Conservation (phyloP, 2,888 invertebrate genomes). For the Horisme vitalbata region DNA sequence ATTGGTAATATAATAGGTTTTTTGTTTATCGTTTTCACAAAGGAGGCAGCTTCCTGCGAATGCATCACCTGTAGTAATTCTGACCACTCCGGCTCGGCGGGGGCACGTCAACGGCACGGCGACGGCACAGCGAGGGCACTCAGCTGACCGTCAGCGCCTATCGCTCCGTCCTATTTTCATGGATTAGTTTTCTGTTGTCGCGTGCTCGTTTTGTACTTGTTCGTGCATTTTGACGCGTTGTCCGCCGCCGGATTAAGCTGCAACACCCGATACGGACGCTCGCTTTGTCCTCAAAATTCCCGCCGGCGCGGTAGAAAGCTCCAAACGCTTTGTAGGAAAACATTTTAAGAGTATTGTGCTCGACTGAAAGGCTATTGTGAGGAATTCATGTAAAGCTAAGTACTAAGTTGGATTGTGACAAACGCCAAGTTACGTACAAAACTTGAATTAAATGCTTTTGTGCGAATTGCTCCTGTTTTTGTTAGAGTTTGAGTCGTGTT, state of each 20-base stretch:
- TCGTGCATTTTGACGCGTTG: slow-evolving; percentile 34
- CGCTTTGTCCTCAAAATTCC: slow-evolving; percentile 41
- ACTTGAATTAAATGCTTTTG: slow-evolving; percentile 10
- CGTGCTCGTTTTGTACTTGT: slow-evolving; percentile 17
- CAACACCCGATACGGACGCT: slow-evolving; percentile 40
- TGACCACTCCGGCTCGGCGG: too few species aligned
- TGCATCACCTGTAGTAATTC: too few species aligned
- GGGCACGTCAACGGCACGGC: too few species aligned
- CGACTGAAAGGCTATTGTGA: slow-evolving; percentile 27
- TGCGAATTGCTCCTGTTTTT: background rate
- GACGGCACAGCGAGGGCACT: too few species aligned
- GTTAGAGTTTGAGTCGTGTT: background rate
- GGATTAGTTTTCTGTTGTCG: slow-evolving; percentile 29
- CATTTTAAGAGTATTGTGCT: slow-evolving; percentile 43
- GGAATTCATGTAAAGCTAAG: slow-evolving; percentile 31
- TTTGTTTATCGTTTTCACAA: too few species aligned
- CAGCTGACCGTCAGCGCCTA: background rate
- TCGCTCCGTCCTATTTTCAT: slow-evolving; percentile 12
- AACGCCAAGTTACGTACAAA: slow-evolving; percentile 5
- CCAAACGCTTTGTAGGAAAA: slow-evolving; percentile 43
- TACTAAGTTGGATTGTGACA: slow-evolving; percentile 13
- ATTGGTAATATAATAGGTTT: too few species aligned
- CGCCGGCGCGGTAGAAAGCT: slow-evolving; percentile 25
- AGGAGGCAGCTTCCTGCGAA: too few species aligned
- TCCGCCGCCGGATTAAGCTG: slow-evolving; percentile 40